Conservation (phyloP, 2,888 invertebrate species). For the Drosophila anceps region DNA sequence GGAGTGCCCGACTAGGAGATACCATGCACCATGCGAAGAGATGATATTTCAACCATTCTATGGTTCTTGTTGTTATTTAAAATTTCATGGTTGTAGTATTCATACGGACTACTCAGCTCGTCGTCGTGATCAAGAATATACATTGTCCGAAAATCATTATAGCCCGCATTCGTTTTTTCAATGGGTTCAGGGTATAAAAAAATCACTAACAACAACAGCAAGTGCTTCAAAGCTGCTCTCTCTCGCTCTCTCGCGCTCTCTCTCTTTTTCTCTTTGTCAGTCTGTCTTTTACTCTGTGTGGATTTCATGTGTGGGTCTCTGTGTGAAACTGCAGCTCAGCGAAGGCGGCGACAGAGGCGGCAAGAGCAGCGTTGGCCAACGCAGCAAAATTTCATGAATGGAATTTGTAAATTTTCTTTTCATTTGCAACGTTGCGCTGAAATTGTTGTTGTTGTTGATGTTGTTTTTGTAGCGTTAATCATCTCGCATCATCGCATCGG, state of each 20-base stretch:
- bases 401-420: conserved; percentile 85
- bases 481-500: conserved; percentile 64
- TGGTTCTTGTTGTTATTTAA: too few species aligned
- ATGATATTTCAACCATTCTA: too few species aligned
- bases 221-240: conserved; percentile 29
- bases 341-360: conserved; percentile 4
- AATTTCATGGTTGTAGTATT: background rate
- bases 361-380: conserved; percentile 53
- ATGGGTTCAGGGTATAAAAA: background rate
- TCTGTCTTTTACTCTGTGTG: conserved; percentile 34
- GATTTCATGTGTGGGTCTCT: conserved; percentile 35
- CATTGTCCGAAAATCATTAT: conserved; percentile 8
- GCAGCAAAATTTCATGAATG: conserved; percentile 84
- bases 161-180: background rate
- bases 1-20: background rate
- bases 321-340: conserved; percentile 54
- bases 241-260: conserved; percentile 20
- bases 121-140: background rate
- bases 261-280: conserved; percentile 15
- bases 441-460: conserved; percentile 41
- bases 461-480: conserved; percentile 65
- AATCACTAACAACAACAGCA: conserved; percentile 17
- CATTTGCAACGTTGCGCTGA: conserved; percentile 67
- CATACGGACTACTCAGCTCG: background rate
- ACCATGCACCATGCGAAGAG: background rate